Evolutionary conservation across 2,797 vertebrate species (phyloP), one percentile per base, ranked within the genome.

Genomic region (Leuciscus waleckii): DNA sequence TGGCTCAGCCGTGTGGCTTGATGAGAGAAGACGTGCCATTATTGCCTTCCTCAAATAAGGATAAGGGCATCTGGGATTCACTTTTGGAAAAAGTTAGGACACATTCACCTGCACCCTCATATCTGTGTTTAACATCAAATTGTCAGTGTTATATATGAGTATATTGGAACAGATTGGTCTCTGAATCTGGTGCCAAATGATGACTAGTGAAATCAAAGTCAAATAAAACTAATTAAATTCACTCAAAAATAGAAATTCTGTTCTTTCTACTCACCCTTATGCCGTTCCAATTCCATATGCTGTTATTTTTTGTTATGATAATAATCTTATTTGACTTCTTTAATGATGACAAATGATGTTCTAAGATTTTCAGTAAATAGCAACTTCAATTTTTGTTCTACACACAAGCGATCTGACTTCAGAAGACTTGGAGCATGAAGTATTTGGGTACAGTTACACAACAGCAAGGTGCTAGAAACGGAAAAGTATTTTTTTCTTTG

Each of bases 1-100:
- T 37, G 65, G 32, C 81, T 82, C 68, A 58, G 65, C 65, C 3
- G 74, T 2, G 11, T 51, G 56, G 16, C 16, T 7, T 51, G 46
- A 87, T 83, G 10, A 41, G 68, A 79, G 41, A 74, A 56, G 73
- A 83, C 67, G 2, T 23, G 39, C 6, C 39, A 14, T 46, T 67
- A 26, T 46, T 49, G 16, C 41, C 58, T 79, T 79, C 58, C 39
- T 79, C 29, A 13, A 41, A 32, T 8, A 29, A 82, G 4, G 7
- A 54, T 37, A 17, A 70, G 32, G 49, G 19, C 79, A 51, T 54
- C 2, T 39, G 35, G 9, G 11, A 51, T 54, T 49, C 32, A 49
- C 67, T 81, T 81, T 81, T 54, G 32, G 8, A 63, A 29, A 61
- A 81, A 26, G 29, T 81, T 51, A n/a, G 21, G 13, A 23, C 19